A percentile compares a stretch with the other conserved stretches of the same genome.
Conservation (phyloP, 2,888 invertebrate species). For the Lepeophtheirus nordmannii region DNA sequence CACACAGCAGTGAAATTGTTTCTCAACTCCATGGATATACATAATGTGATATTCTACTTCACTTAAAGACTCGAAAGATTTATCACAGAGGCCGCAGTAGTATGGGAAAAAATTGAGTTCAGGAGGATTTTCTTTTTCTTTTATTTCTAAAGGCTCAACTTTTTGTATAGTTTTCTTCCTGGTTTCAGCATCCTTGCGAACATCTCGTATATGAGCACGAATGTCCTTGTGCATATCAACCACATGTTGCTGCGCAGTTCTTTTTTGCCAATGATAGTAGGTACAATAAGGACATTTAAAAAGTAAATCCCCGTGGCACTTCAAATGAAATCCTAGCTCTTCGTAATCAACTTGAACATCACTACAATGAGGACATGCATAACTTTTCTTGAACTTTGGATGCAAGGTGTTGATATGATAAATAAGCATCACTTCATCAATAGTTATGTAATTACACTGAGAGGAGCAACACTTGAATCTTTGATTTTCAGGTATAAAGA, state of each 20-base stretch:
- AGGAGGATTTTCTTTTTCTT: not conserved
- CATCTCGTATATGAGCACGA: not conserved
- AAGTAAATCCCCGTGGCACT: slow-evolving; percentile 23
- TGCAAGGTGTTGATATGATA: slow-evolving; percentile 19
- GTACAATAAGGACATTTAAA: slow-evolving; percentile 16
- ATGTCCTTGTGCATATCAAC: slow-evolving; percentile 12
- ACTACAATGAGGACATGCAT: slow-evolving; percentile 18
- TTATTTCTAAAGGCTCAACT: not conserved
- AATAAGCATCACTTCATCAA: slow-evolving; percentile 23
- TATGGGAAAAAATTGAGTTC: slow-evolving; percentile 4
- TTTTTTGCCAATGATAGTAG: slow-evolving; percentile 23
- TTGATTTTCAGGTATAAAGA: slow-evolving; percentile 15
- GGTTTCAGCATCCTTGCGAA: slow-evolving; percentile 7
- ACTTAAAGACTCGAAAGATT: not conserved
- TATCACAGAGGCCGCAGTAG: slow-evolving; percentile 20
- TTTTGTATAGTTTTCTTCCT: not conserved
- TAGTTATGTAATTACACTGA: slow-evolving; percentile 21
- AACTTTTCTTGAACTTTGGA: not conserved
- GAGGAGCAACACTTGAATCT: slow-evolving; percentile 5
- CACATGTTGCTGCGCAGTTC: slow-evolving; percentile 22
- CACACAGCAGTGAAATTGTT: not conserved
- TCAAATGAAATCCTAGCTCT: slow-evolving; percentile 16
- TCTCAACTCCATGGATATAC: not conserved
- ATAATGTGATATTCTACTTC: slow-evolving; percentile 7
- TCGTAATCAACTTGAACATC: slow-evolving; percentile 8